phyloP scores from a whole-genome alignment of 2,888 invertebrate genomes.

The Torymus aiolomorphi region DNA sequence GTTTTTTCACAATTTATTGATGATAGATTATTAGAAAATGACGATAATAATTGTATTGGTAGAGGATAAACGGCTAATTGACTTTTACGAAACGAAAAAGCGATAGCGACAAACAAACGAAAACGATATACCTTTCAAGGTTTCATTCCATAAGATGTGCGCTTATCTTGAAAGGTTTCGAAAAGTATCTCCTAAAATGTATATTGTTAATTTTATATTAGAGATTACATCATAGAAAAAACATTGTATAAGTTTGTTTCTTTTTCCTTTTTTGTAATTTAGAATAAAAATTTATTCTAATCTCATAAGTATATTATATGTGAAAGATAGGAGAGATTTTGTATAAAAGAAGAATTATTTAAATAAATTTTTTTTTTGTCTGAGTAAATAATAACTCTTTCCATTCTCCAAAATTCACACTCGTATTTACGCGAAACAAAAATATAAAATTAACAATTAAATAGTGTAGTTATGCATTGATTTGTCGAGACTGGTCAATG shows the following conservation, averaged over 20 bases:
- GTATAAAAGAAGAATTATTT: slow-evolving; percentile 37
- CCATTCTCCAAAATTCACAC: slow-evolving; percentile 26
- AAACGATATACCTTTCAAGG: slow-evolving; percentile 29
- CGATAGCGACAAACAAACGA: slow-evolving; percentile 2
- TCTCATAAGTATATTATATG: slow-evolving; percentile 44
- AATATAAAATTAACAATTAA: slow-evolving; percentile 54
- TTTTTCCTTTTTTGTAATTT: slow-evolving; percentile 35
- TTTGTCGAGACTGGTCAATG: slow-evolving; percentile 11
- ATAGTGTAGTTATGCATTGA: background rate
- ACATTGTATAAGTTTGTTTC: slow-evolving; percentile 28
- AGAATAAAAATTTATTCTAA: slow-evolving; percentile 45
- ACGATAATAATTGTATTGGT: slow-evolving; percentile 52
- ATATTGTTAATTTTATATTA: slow-evolving; percentile 55
- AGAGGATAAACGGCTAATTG: slow-evolving; percentile 53
- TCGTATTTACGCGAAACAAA: background rate
- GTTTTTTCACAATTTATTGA: slow-evolving; percentile 37
- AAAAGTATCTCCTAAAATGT: slow-evolving; percentile 20
- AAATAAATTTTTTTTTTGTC: slow-evolving; percentile 38
- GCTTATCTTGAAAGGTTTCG: slow-evolving; percentile 41
- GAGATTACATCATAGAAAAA: slow-evolving; percentile 6
- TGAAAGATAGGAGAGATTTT: slow-evolving; percentile 38
- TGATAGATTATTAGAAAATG: slow-evolving; percentile 36
- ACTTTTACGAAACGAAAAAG: slow-evolving; percentile 29
- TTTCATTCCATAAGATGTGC: slow-evolving; percentile 45
- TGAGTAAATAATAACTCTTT: slow-evolving; percentile 2